Evolutionary conservation across 2,113 vertebrate genomes (phyloP), one percentile per base, ranked within the genome.

Genomic region (Eulemur rufifrons): DNA sequence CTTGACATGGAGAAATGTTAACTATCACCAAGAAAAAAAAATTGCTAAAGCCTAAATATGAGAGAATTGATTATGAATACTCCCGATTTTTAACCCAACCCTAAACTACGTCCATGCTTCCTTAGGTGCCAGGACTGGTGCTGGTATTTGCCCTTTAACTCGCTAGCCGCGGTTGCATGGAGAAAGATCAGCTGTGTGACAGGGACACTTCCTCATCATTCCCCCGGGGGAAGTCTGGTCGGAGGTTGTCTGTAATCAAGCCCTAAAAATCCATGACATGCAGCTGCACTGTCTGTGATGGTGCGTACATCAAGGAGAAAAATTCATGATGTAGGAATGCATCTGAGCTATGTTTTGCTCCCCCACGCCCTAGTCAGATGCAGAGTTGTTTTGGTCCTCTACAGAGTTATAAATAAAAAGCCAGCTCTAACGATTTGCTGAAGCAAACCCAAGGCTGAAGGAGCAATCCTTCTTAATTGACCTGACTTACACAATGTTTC

Each of bases 271-370:
- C 91, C 56, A n/a, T 52, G 93, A 84, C 95, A 95, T 3, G 82
- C 97, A 97, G 97, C 96, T 97, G 95, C 71, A 73, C 93, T 11
- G 74, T 89, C 89, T 95, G 89, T 85, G 93, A 95, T 63, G 94
- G 83, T 37, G 42, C 87, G 47, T 56, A 85, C 45, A 25, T 96
- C 97, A 95, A 89, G 59, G 89, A 96, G 95, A 89, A 86, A 91
- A 97, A 93, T 32, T 71, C 93, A 82, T 73, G 64, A 85, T 82
- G 93, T 87, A 81, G 86, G 89, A 93, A 92, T 68, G 89, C 54
- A 61, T 96, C 88, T 39, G 61, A 97, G 84, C 82, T 78, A 23
- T 37, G 92, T 80, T 92, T 95, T 93, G 76, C 61, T 89, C 80
- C 89, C 83, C 87, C 73, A 52, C 1, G 1, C 76, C 89, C 92